These are phyloP conservation scores for Heliconius ismenius DNA, from an alignment of 2,888 invertebrate genomes.

Conservation along the genomic window DNA sequence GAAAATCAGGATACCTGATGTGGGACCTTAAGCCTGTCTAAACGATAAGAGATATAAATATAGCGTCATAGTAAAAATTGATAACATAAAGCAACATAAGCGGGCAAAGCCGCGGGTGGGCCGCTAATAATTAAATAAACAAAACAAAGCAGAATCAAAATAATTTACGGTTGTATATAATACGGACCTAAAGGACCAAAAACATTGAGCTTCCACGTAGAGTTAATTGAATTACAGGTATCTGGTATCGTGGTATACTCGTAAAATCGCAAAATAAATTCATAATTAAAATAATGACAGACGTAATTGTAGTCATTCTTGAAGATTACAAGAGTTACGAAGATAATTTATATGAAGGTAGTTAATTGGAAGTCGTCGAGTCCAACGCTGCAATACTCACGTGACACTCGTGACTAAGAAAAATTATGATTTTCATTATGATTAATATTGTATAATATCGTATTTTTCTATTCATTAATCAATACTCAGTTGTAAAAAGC, in stretches of 20 bases:
- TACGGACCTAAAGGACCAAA: too few relatives aligned
- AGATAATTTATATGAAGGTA: constrained; percentile 18
- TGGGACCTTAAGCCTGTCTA: too few relatives aligned
- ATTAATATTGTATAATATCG: background rate
- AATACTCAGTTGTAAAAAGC: background rate
- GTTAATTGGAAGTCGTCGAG: constrained; percentile 21
- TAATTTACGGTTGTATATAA: background rate
- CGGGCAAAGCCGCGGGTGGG: too few relatives aligned
- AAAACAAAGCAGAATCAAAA: background rate
- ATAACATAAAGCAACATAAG: too few relatives aligned
- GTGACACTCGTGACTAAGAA: background rate
- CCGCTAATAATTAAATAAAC: background rate
- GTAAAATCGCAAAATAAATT: constrained; percentile 12
- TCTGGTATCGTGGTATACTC: background rate
- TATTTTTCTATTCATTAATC: background rate
- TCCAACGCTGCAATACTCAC: constrained; percentile 13
- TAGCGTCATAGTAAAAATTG: too few relatives aligned
- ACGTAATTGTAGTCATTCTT: constrained; percentile 20
- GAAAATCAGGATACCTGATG: too few relatives aligned
- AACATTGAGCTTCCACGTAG: constrained; percentile 14
- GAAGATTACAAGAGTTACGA: constrained; percentile 8
- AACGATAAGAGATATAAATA: too few relatives aligned
- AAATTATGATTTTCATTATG: background rate
- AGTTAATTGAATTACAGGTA: constrained; percentile 14
- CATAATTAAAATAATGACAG: constrained; percentile 26